These are phyloP conservation scores for Electrona antarctica DNA, from an alignment of 2,113 vertebrate genomes.

Conservation along the genomic window DNA sequence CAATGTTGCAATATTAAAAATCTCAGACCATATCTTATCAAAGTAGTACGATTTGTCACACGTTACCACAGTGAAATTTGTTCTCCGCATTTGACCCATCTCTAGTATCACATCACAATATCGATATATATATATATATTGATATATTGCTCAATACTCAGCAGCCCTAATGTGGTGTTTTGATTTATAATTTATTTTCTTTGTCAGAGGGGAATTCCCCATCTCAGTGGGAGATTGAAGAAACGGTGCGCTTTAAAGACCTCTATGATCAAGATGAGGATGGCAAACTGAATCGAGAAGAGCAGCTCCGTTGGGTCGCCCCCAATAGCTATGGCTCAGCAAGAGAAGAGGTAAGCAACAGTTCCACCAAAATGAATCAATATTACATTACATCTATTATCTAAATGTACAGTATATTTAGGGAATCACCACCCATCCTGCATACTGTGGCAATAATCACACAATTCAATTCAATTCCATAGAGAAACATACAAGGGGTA, in stretches of 20 bases:
- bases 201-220: constrained; percentile 76
- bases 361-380: neutral
- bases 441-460: too few species aligned
- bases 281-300: constrained; percentile 86
- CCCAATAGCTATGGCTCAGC: constrained; percentile 94
- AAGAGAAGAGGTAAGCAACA: constrained; percentile 86
- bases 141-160: neutral
- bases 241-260: constrained; percentile 91
- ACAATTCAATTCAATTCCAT: too few species aligned
- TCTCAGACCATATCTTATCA: neutral
- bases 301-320: constrained; percentile 92
- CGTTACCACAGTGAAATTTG: too few species aligned
- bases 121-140: neutral
- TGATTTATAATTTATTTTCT: constrained; percentile 2
- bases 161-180: too few species aligned
- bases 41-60: too few species aligned
- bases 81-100: too few species aligned
- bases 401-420: too few species aligned
- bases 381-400: neutral
- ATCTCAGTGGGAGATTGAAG: constrained; percentile 93
- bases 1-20: neutral
- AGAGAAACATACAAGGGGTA: too few species aligned
- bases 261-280: constrained; percentile 92
- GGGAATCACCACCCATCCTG: too few species aligned
- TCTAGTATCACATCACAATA: neutral